phyloP scores from a whole-genome alignment of 2,113 vertebrate genomes.

The Triplophysa siluroides region DNA sequence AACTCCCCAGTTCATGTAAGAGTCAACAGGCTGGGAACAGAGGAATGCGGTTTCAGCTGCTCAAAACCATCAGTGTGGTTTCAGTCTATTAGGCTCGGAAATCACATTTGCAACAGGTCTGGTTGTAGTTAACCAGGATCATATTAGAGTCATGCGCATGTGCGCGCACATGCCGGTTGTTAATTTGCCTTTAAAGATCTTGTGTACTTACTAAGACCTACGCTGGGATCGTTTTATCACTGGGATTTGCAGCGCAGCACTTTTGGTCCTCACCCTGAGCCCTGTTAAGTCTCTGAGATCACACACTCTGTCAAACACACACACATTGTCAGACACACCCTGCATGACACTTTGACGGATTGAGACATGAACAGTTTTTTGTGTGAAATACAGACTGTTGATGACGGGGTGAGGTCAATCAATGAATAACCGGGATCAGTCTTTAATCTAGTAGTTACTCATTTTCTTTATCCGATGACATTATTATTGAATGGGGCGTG shows the following conservation, averaged over 20 bases:
- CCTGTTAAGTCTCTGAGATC: slow-evolving; percentile 50
- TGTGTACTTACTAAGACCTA: slow-evolving; percentile 1
- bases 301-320: slow-evolving; percentile 62
- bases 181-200: slow-evolving; percentile 24
- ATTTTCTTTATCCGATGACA: slow-evolving; percentile 36
- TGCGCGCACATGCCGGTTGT: neutral
- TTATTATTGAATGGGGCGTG: slow-evolving; percentile 39
- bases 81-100: slow-evolving; percentile 45
- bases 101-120: slow-evolving; percentile 41
- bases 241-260: slow-evolving; percentile 66
- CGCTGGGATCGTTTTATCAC: slow-evolving; percentile 67
- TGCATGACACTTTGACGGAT: slow-evolving; percentile 68
- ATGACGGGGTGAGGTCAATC: slow-evolving; percentile 30
- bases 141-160: neutral
- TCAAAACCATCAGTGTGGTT: slow-evolving; percentile 19
- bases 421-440: slow-evolving; percentile 38
- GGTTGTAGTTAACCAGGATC: slow-evolving; percentile 26
- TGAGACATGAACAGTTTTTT: slow-evolving; percentile 58
- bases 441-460: slow-evolving; percentile 39
- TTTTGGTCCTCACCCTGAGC: slow-evolving; percentile 69
- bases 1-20: slow-evolving; percentile 27
- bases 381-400: slow-evolving; percentile 14
- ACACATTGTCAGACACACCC: slow-evolving; percentile 58
- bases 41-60: slow-evolving; percentile 29
- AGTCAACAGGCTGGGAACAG: slow-evolving; percentile 39